These are phyloP conservation scores for Nyctibius bracteatus DNA, from an alignment of 2,113 vertebrate genomes.

Conservation along the genomic window DNA sequence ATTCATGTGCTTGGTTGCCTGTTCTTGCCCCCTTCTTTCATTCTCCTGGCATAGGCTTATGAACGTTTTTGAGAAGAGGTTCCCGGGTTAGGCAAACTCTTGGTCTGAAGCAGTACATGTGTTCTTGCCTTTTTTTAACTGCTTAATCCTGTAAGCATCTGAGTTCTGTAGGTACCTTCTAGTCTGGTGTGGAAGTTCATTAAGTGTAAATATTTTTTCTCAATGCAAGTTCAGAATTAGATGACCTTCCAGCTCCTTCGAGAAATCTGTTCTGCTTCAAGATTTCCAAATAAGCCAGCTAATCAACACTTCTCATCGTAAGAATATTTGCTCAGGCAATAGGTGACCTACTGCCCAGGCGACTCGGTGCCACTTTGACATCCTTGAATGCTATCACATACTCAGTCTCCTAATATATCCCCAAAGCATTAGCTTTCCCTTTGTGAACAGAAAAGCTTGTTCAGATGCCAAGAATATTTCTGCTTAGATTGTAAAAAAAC, in stretches of 20 bases:
- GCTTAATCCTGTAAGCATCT: not conserved
- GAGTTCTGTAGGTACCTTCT: not conserved
- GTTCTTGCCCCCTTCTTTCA: not conserved
- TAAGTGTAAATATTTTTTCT: not conserved
- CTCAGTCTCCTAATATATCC: not conserved
- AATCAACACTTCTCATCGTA: not conserved
- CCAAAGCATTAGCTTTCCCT: not conserved
- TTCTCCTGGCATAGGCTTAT: not conserved
- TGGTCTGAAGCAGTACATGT: not conserved
- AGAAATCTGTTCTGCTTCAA: not conserved
- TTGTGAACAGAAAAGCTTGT: not conserved
- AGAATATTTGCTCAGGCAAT: not conserved
- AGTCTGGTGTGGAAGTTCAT: not conserved
- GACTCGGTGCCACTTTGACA: not conserved
- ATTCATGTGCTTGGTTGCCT: not conserved
- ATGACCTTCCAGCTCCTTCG: not conserved
- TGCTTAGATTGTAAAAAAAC: not conserved
- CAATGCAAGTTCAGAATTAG: not conserved
- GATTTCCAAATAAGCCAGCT: not conserved
- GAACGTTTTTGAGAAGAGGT: not conserved
- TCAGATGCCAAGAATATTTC: not conserved
- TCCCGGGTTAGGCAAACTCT: not conserved
- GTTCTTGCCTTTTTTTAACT: not conserved
- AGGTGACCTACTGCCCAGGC: not conserved
- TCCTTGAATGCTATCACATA: not conserved